Evolutionary conservation across 1,140 invertebrate species (phyloP), one percentile per base, ranked within the genome.

Genomic region (Oedothorax gibbosus): DNA sequence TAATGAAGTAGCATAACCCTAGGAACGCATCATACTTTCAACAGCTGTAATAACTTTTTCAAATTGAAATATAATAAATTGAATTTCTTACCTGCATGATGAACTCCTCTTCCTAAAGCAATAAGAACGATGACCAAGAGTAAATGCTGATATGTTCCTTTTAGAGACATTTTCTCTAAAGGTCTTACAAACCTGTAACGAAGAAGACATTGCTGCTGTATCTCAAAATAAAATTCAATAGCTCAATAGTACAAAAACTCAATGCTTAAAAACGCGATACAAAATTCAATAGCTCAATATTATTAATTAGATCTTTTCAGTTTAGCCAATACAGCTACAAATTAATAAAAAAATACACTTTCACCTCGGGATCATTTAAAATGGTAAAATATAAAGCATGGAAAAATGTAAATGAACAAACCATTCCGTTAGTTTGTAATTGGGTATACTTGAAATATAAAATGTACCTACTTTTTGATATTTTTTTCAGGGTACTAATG

Each of bases 111-210:
- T 15, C 65, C 64, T 21, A 66, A 21, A 14, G 78, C 56, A 18
- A 81, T 49, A 15, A 81, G 21, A 7, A 21, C 18, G 15, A 81
- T 21, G 65, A 69, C 21, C 49, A 81, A 50, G 18, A 81, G 78
- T 49, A 81, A 81, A 81, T 57, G 50, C 12, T 20, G 64, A 71
- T 49, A 35, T 51, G n/a, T 81, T 35, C 64, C 66, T 60, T 71
- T 71, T 1, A 35, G 54, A 68, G 35, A 68, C 64, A 49, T 81
- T 54, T 81, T 54, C 12, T 53, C 78, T 57, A n/a, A 66, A 81
- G 71, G 35, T 35, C 20, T 20, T 81, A 81, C 65, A 56, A 81
- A 68, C 77, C 78, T 81, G 78, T 68, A 81, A 81, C 18, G 53
- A 81, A 81, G 78, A 81, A 81, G 9, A 81, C 64, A 81, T 20